Conservation (phyloP, 2,797 vertebrate genomes). For the Gobio occitaniae region DNA sequence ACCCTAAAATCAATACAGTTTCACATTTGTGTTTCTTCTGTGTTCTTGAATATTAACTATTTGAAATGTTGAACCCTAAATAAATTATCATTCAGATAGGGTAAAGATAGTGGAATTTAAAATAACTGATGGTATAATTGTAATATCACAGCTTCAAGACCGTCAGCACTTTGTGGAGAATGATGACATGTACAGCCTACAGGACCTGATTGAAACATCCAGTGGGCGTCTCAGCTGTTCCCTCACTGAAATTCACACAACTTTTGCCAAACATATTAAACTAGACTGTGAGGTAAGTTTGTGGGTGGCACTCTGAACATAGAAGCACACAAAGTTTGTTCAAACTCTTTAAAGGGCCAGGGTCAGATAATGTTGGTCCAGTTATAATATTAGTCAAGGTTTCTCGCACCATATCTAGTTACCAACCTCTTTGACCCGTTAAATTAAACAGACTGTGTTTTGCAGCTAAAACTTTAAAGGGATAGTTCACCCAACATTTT, state of each 20-base stretch:
- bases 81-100: neutral
- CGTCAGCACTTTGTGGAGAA: constrained; percentile 99
- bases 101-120: neutral
- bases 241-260: constrained; percentile 94
- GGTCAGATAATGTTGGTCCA: neutral
- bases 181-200: constrained; percentile 97
- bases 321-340: neutral
- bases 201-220: constrained; percentile 92
- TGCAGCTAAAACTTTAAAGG: neutral
- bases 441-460: neutral
- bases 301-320: constrained; percentile 69
- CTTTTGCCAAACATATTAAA: constrained; percentile 98
- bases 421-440: neutral
- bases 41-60: neutral
- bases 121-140: neutral
- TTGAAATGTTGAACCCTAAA: neutral
- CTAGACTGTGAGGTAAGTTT: constrained; percentile 88
- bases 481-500: neutral
- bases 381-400: neutral
- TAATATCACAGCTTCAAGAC: constrained; percentile 87
- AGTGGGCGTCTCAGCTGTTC: constrained; percentile 90
- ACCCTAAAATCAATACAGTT: no score
- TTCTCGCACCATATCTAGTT: neutral
- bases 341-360: neutral
- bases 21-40: neutral